A percentile compares a stretch with the other conserved stretches of the same genome.
Conservation (phyloP, 2,797 vertebrate species). For the Carduelis carduelis region DNA sequence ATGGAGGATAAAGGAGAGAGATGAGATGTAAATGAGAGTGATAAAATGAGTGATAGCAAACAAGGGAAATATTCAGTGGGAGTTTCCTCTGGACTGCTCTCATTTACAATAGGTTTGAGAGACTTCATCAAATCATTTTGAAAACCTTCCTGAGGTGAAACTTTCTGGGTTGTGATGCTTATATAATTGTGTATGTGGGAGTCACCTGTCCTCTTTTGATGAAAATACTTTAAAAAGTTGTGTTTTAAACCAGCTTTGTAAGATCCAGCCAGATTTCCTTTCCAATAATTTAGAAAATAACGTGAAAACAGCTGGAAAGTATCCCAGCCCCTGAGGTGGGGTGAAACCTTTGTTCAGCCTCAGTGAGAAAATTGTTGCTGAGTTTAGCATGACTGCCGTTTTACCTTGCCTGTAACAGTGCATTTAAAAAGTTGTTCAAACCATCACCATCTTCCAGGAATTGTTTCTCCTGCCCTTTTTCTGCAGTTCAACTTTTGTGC, state of each 20-base stretch:
- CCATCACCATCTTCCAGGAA: not conserved
- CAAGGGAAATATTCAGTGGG: not conserved
- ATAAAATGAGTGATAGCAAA: not conserved
- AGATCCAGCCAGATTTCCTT: not conserved
- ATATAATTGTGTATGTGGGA: not conserved
- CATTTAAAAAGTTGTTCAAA: not conserved
- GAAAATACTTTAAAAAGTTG: not conserved
- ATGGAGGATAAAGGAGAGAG: not conserved
- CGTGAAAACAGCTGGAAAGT: not conserved
- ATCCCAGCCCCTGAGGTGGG: not conserved
- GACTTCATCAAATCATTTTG: not conserved
- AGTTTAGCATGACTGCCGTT: not conserved
- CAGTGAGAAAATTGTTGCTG: not conserved
- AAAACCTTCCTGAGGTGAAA: not conserved
- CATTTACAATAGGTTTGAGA: not conserved
- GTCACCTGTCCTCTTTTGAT: not conserved
- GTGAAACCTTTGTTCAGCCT: not conserved
- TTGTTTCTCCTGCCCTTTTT: not conserved
- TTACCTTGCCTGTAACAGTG: not conserved
- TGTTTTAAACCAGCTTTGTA: not conserved
- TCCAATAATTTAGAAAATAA: not conserved
- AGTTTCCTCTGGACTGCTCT: not conserved
- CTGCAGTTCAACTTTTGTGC: not conserved
- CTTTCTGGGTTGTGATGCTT: not conserved
- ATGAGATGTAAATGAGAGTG: not conserved